Percentiles rank a stretch among this genome's conserved stretches.
phyloP scores from a whole-genome alignment of 2,888 invertebrate genomes.

The Leptopterna dolabrata region DNA sequence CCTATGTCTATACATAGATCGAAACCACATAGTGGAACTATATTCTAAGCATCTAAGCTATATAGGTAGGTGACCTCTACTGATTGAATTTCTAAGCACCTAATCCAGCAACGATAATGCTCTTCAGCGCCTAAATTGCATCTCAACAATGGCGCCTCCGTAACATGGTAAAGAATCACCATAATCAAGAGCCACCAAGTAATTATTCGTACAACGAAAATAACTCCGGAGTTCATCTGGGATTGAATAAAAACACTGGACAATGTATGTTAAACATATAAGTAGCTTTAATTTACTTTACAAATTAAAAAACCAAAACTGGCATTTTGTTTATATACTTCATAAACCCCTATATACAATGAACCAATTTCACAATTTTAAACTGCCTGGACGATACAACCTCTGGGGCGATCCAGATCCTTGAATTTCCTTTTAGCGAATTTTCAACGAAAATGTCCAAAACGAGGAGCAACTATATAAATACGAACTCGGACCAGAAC shows the following conservation, averaged over 20 bases:
- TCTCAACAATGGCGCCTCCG: too few relatives aligned
- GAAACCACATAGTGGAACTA: too few relatives aligned
- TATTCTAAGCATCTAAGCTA: too few relatives aligned
- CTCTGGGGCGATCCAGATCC: constrained; percentile 53
- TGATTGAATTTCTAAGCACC: too few relatives aligned
- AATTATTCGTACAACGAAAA: too few relatives aligned
- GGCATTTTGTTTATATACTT: constrained; percentile 51
- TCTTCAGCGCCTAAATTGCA: too few relatives aligned
- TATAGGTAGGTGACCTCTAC: too few relatives aligned
- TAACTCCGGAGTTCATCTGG: too few relatives aligned
- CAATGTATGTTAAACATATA: constrained; percentile 58
- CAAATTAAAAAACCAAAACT: constrained; percentile 55
- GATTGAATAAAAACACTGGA: neutral
- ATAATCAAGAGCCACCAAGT: too few relatives aligned
- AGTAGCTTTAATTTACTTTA: constrained; percentile 60
- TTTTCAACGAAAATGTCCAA: neutral
- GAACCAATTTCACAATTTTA: constrained; percentile 55
- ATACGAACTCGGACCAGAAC: constrained; percentile 27
- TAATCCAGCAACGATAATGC: too few relatives aligned
- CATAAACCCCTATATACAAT: constrained; percentile 57
- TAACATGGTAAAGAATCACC: too few relatives aligned
- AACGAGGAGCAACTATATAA: constrained; percentile 22
- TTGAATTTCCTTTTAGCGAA: neutral
- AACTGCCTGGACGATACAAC: constrained; percentile 56
- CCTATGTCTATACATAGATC: too few relatives aligned